Evolutionary conservation across 2,797 vertebrate species (phyloP).

Genomic region (Brachymystax lenok): DNA sequence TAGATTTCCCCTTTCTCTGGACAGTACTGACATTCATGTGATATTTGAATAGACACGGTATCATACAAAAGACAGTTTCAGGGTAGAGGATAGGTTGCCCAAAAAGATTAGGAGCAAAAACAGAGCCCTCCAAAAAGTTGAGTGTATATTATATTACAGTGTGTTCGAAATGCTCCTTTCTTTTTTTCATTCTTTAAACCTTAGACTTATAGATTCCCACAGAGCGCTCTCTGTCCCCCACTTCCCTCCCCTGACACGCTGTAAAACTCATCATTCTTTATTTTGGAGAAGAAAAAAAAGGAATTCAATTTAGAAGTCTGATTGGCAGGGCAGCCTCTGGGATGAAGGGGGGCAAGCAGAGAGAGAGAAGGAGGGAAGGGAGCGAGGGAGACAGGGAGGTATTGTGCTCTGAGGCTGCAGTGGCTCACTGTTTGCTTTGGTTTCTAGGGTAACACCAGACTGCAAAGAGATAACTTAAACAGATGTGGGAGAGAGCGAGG

Average conservation of each 20-base stretch:
- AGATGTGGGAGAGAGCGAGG: constrained; percentile 71
- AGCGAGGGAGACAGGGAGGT: constrained; percentile 69
- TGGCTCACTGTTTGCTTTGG: constrained; percentile 71
- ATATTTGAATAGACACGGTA: neutral
- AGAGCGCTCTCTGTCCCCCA: constrained; percentile 10
- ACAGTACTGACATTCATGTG: neutral
- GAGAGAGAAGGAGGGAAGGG: constrained; percentile 19
- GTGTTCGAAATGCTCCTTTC: constrained; percentile 21
- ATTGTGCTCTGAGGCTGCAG: constrained; percentile 67
- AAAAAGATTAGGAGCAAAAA: neutral
- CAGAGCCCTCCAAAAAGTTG: neutral
- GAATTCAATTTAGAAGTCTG: constrained; percentile 57
- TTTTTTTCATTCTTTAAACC: constrained; percentile 19
- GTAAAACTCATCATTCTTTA: constrained; percentile 57
- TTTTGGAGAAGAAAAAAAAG: constrained; percentile 24
- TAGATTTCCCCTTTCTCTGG: neutral
- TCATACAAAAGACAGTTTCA: neutral
- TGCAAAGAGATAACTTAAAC: constrained; percentile 79
- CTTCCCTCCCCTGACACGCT: constrained; percentile 22
- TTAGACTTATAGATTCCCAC: constrained; percentile 1
- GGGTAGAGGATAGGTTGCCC: neutral
- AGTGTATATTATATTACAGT: neutral
- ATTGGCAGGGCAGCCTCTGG: constrained; percentile 64
- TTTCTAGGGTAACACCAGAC: constrained; percentile 76
- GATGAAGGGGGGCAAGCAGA: constrained; percentile 22